Evolutionary conservation across 2,113 vertebrate species (phyloP).

Genomic region (Leptobrachium leishanense): DNA sequence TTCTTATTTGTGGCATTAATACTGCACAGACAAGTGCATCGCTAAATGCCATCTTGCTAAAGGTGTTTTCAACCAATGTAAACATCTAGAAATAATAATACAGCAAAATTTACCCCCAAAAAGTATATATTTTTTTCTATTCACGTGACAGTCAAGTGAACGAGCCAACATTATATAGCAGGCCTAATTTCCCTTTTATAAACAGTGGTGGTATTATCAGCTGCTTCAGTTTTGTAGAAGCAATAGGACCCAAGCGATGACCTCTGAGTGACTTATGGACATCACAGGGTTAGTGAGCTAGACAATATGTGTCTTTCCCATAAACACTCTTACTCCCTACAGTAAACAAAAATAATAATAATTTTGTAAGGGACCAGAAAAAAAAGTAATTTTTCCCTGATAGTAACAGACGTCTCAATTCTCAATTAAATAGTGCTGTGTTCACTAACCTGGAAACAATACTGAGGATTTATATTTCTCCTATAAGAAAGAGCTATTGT

Average conservation of each 20-base stretch:
- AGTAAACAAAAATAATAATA: background rate
- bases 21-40: too few relatives aligned
- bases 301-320: background rate
- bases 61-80: too few relatives aligned
- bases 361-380: background rate
- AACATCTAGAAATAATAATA: too few relatives aligned
- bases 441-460: background rate
- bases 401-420: background rate
- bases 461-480: background rate
- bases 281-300: background rate
- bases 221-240: background rate
- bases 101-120: too few relatives aligned
- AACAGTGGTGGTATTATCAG: background rate
- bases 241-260: background rate
- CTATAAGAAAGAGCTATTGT: background rate
- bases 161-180: too few relatives aligned
- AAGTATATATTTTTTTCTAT: too few relatives aligned
- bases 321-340: background rate
- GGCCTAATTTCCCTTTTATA: background rate
- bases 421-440: background rate
- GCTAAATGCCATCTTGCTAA: too few relatives aligned
- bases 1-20: too few relatives aligned
- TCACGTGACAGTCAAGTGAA: too few relatives aligned
- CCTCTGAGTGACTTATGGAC: too few relatives aligned
- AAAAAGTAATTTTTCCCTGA: background rate